Conservation (phyloP, 2,113 vertebrate species). For the Eleginops maclovinus region DNA sequence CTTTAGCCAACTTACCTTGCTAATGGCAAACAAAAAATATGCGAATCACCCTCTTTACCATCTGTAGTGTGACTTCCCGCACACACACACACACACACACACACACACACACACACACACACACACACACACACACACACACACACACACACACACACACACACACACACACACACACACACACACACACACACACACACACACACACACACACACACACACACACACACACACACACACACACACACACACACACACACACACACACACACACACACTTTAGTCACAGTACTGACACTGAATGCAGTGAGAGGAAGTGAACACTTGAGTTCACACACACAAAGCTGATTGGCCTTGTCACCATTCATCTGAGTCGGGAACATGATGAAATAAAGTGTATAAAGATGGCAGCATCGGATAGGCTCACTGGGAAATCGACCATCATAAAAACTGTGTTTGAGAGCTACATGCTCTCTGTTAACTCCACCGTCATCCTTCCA, state of each 20-base stretch:
- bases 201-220: conserved; percentile 13
- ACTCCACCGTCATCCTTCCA: too few species aligned
- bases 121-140: background rate
- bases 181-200: conserved; percentile 7
- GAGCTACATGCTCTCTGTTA: too few species aligned
- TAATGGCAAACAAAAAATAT: too few species aligned
- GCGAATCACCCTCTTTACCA: background rate
- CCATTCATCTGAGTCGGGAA: background rate
- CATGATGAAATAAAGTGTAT: background rate
- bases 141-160: background rate
- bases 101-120: background rate
- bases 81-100: background rate
- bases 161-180: background rate
- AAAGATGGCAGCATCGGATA: background rate
- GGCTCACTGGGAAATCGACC: background rate
- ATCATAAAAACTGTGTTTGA: too few species aligned
- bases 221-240: conserved; percentile 21
- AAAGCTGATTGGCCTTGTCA: conserved; percentile 3
- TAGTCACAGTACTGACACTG: background rate
- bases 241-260: conserved; percentile 16
- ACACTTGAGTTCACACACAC: conserved; percentile 44
- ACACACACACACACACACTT: conserved; percentile 17
- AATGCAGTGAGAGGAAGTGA: conserved; percentile 22
- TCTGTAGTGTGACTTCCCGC: conserved; percentile 26
- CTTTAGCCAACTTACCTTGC: too few species aligned